These are phyloP conservation scores for Xiphorhynchus elegans DNA, from an alignment of 2,113 vertebrate genomes.

Conservation along the genomic window DNA sequence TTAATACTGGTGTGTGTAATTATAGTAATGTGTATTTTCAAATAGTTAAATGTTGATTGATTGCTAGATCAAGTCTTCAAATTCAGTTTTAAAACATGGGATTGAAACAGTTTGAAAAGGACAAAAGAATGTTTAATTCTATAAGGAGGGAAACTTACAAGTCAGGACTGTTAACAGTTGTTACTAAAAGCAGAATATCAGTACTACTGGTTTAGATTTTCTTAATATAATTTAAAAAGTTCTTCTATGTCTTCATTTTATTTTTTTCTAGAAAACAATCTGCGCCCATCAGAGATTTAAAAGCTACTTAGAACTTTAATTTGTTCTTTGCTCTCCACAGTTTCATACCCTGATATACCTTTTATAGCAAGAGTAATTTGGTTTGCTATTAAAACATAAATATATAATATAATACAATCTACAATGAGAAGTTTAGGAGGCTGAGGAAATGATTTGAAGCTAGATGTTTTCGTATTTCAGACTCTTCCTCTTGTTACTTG, in stretches of 20 bases:
- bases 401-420: neutral
- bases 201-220: neutral
- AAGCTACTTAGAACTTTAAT: neutral
- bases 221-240: neutral
- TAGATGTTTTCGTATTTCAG: neutral
- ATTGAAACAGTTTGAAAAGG: neutral
- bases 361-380: neutral
- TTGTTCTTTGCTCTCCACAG: neutral
- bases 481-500: neutral
- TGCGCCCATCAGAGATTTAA: neutral
- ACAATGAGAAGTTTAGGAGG: neutral
- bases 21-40: neutral
- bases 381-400: neutral
- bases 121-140: neutral
- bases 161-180: neutral
- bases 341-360: neutral
- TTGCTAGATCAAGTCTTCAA: neutral
- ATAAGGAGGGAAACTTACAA: neutral
- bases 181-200: neutral
- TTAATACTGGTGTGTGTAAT: neutral
- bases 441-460: neutral
- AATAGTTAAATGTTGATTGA: neutral
- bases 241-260: neutral
- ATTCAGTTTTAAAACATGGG: neutral
- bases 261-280: neutral